Conservation (phyloP, 2,113 vertebrate species). For the Anhinga anhinga region DNA sequence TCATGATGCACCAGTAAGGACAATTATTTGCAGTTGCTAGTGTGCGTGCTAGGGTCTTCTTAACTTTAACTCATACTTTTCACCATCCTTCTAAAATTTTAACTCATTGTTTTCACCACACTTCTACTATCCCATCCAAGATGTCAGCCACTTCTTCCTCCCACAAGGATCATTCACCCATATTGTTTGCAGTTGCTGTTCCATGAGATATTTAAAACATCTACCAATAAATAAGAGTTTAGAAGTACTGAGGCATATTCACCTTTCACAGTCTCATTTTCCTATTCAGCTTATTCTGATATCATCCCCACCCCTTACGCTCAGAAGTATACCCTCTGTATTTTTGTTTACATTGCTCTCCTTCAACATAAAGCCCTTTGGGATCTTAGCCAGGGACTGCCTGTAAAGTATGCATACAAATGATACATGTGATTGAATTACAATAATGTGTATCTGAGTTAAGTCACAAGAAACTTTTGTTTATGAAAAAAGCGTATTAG, state of each 20-base stretch:
- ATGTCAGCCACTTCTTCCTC: not conserved
- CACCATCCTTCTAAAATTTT: too few species aligned
- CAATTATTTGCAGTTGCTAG: not conserved
- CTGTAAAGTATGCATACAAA: not conserved
- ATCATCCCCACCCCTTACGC: not conserved
- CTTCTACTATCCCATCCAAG: not conserved
- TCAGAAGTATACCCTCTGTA: not conserved
- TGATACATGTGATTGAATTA: not conserved
- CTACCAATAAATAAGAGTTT: not conserved
- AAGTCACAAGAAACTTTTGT: not conserved
- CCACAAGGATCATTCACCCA: not conserved
- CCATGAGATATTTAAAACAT: not conserved
- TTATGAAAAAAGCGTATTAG: not conserved
- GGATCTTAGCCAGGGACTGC: not conserved
- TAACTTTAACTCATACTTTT: not conserved
- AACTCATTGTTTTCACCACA: not conserved
- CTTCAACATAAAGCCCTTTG: not conserved
- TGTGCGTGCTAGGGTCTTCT: not conserved
- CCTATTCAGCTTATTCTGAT: not conserved
- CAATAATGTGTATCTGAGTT: not conserved
- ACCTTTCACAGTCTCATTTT: not conserved
- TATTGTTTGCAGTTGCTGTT: not conserved
- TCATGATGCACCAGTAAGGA: not conserved
- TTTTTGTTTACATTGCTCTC: not conserved
- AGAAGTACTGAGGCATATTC: not conserved